phyloP scores from a whole-genome alignment of 2,888 invertebrate genomes.

The Andrena praecox region DNA sequence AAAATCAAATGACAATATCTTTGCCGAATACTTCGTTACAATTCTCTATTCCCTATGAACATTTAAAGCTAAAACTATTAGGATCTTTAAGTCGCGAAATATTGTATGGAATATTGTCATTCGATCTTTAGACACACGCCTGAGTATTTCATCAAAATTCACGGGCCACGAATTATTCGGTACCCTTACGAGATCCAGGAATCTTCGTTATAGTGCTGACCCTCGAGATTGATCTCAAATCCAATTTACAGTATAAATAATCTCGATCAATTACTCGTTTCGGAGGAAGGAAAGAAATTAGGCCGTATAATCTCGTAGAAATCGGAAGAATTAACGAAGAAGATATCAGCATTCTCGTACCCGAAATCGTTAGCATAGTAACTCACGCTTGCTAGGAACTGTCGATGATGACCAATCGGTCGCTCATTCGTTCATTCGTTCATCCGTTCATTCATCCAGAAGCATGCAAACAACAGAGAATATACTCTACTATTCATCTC shows the following conservation, averaged over 20 bases:
- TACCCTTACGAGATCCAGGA: slow-evolving; percentile 25
- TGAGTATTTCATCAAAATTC: slow-evolving; percentile 4
- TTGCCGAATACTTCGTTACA: not conserved
- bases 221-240: not conserved
- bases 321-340: slow-evolving; percentile 21
- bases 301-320: slow-evolving; percentile 15
- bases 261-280: slow-evolving; percentile 8
- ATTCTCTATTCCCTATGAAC: not conserved
- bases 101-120: not conserved
- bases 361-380: slow-evolving; percentile 34
- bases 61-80: slow-evolving; percentile 3
- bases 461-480: slow-evolving; percentile 40
- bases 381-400: slow-evolving; percentile 58
- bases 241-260: slow-evolving; percentile 20
- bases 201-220: slow-evolving; percentile 14
- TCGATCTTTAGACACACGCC: not conserved
- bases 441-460: slow-evolving; percentile 38
- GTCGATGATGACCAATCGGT: slow-evolving; percentile 36
- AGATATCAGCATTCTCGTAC: slow-evolving; percentile 34
- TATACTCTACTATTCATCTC: slow-evolving; percentile 53
- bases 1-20: not conserved
- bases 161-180: not conserved
- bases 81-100: not conserved
- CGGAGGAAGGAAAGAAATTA: slow-evolving; percentile 3
- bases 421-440: slow-evolving; percentile 39